Base-by-base conservation (phyloP, 30 jellyfish, hydroid and myxozoan species). In the Chrysaora quinquecirrha region DNA sequence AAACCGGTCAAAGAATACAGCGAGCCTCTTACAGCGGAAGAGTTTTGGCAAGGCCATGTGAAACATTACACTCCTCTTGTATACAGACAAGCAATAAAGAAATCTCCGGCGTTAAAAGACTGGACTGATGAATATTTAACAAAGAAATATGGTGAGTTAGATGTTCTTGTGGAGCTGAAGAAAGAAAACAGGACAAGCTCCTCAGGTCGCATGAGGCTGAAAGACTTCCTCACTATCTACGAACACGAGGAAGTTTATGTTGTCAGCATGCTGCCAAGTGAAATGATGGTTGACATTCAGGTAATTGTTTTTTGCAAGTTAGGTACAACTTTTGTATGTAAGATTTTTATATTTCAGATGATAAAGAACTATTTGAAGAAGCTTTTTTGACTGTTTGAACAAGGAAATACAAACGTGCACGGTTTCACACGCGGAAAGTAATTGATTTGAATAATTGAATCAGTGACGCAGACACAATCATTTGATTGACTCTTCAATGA, bases 91-190 rank as follows among this genome's bases (percentile, higher is more conserved):
- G 90, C 87, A 0, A 84, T 90, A 7, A 72, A 60, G 33, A 67
- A 84, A 29, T 90, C 97, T 0, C 97, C 97, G 3, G 97, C 97
- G 0, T 2, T 90, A 43, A 78, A 90, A 33, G 27, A 18, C 27
- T 90, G 97, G 97, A 77, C 90, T 3, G 97, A 90, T 43, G 96
- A 84, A 50, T 90, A 90, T 78, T 84, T 90, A 78, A 6, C 84
- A 9, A 71, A 84, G 30, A 64, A 67, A 27, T 90, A 67, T 78
- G 97, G 97, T 18, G 94, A 90, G 32, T 77, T 90, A 30, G 97
- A 90, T 80, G 96, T 90, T 22, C 80, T 90, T 29, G 97, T 90
- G 48, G 97, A 90, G 67, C 78, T 71, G 61, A 90, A 90, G 77
- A 75, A 46, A 58, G 97, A 90, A 71, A 87, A 90, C 49, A 71